phyloP scores from a whole-genome alignment of 2,888 invertebrate species.

The Altica lythri region DNA sequence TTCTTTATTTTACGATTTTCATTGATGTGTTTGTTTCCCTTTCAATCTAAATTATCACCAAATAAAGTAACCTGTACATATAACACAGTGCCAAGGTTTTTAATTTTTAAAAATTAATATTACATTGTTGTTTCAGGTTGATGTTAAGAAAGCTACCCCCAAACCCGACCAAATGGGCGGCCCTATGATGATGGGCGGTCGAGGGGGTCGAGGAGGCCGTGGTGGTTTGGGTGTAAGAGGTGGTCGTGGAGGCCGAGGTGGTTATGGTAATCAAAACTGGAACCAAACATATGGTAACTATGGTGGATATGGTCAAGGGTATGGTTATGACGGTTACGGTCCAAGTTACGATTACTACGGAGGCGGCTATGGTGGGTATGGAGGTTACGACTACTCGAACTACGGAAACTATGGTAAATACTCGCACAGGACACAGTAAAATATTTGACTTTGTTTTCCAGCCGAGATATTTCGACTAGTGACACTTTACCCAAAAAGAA shows the following conservation, averaged over 20 bases:
- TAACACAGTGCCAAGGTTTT: too few relatives aligned
- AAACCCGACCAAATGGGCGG: constrained; percentile 78
- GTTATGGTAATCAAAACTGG: constrained; percentile 67
- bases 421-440: constrained; percentile 44
- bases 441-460: constrained; percentile 9
- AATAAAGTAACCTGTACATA: too few relatives aligned
- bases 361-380: constrained; percentile 79
- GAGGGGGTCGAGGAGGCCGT: constrained; percentile 70
- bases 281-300: constrained; percentile 66
- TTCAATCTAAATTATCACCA: too few relatives aligned
- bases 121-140: constrained; percentile 64
- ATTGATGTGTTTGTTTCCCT: too few relatives aligned
- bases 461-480: constrained; percentile 21
- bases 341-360: constrained; percentile 65
- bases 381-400: constrained; percentile 80
- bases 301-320: constrained; percentile 37
- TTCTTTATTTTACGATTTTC: too few relatives aligned
- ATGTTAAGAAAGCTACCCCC: constrained; percentile 94
- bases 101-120: not conserved
- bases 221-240: constrained; percentile 74
- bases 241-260: constrained; percentile 67
- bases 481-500: too few relatives aligned
- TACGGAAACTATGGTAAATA: constrained; percentile 85
- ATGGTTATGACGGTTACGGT: constrained; percentile 68
- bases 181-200: constrained; percentile 60